Percentiles rank a stretch among this genome's conserved stretches.
phyloP scores from a whole-genome alignment of 2,113 vertebrate species.

The Pluvialis apricaria region DNA sequence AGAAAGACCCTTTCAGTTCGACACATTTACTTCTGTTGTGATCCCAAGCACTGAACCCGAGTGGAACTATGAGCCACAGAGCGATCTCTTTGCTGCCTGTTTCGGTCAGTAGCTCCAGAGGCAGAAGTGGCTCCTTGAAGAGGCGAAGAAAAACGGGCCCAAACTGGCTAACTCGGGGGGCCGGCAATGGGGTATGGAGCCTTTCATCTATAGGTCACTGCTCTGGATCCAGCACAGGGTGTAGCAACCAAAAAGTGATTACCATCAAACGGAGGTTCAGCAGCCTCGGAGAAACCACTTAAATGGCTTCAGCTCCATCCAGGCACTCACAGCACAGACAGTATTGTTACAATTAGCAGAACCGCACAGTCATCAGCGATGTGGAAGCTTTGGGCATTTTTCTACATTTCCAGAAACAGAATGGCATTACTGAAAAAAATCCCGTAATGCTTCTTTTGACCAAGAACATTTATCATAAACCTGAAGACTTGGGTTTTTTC shows the following conservation, averaged over 20 bases:
- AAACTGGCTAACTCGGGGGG: not conserved
- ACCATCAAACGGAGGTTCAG: not conserved
- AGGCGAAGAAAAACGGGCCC: not conserved
- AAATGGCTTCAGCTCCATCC: not conserved
- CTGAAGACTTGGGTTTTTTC: not conserved
- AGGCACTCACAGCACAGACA: not conserved
- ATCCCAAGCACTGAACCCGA: not conserved
- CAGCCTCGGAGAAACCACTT: not conserved
- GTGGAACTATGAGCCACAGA: not conserved
- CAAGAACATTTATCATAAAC: not conserved
- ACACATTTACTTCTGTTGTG: not conserved
- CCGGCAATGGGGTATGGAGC: not conserved
- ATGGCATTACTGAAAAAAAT: not conserved
- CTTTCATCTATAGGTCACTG: constrained; percentile 15
- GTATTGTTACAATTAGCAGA: not conserved
- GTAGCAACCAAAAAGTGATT: not conserved
- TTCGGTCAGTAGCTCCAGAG: not conserved
- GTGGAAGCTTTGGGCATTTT: not conserved
- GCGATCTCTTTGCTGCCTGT: not conserved
- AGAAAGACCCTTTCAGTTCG: not conserved
- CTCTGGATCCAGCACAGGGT: not conserved
- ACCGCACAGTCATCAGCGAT: not conserved
- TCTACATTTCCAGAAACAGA: not conserved
- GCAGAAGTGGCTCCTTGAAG: not conserved
- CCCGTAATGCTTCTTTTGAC: not conserved